Evolutionary conservation across 2,113 vertebrate genomes (phyloP).

Genomic region (Sminthopsis crassicaudata): DNA sequence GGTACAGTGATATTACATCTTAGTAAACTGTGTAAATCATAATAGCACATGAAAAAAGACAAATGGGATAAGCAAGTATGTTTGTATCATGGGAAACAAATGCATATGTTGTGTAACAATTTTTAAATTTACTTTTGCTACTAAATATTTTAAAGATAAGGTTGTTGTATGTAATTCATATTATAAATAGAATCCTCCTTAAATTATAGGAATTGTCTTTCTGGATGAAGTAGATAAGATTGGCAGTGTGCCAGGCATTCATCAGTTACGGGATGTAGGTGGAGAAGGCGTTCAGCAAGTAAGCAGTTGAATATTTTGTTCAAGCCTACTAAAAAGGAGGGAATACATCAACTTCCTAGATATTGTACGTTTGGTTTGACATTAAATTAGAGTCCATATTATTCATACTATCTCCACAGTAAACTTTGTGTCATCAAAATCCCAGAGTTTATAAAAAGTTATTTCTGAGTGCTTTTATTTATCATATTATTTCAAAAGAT

Average conservation of each 20-base stretch:
- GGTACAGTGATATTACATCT: slow-evolving; percentile 23
- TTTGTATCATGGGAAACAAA: slow-evolving; percentile 38
- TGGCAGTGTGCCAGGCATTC: slow-evolving; percentile 98
- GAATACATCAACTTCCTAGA: slow-evolving; percentile 68
- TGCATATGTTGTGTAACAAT: slow-evolving; percentile 50
- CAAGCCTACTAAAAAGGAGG: slow-evolving; percentile 80
- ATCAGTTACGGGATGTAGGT: slow-evolving; percentile 97
- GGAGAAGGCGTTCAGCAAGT: slow-evolving; percentile 99
- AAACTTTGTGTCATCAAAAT: slow-evolving; percentile 51
- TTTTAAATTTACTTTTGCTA: slow-evolving; percentile 47
- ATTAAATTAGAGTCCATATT: slow-evolving; percentile 65
- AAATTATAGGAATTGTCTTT: slow-evolving; percentile 95
- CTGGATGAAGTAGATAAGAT: slow-evolving; percentile 99
- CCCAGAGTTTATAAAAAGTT: slow-evolving; percentile 52
- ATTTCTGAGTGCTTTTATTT: slow-evolving; percentile 42
- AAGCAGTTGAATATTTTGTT: slow-evolving; percentile 77
- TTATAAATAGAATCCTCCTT: slow-evolving; percentile 72
- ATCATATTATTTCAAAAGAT: slow-evolving; percentile 59
- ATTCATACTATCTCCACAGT: slow-evolving; percentile 43
- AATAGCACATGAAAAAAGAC: slow-evolving; percentile 28
- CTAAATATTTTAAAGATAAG: slow-evolving; percentile 52
- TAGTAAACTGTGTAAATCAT: slow-evolving; percentile 32
- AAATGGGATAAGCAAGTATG: slow-evolving; percentile 22
- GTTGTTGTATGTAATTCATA: slow-evolving; percentile 47
- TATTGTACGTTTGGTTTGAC: slow-evolving; percentile 58